phyloP scores from a whole-genome alignment of 2,113 vertebrate species.

The Salvelinus sp. region DNA sequence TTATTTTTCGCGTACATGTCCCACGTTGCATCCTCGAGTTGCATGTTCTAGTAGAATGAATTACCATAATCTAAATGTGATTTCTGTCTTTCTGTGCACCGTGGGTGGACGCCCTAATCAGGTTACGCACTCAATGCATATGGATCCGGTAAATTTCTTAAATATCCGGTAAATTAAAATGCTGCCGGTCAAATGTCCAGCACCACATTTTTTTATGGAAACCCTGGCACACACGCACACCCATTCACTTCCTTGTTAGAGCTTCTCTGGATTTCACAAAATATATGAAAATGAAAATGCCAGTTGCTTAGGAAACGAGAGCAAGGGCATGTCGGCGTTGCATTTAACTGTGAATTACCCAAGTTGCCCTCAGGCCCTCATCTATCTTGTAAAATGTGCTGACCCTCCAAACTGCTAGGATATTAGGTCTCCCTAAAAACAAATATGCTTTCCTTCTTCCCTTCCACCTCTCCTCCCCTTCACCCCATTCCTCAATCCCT shows the following conservation, averaged over 20 bases:
- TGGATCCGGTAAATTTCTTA: too few relatives aligned
- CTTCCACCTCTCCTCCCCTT: background rate
- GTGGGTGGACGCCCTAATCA: too few relatives aligned
- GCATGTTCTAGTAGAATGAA: too few relatives aligned
- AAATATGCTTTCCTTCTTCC: background rate
- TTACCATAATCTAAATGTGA: too few relatives aligned
- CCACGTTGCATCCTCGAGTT: too few relatives aligned
- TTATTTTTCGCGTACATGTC: too few relatives aligned
- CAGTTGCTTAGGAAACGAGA: background rate
- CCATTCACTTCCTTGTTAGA: slow-evolving; percentile 24
- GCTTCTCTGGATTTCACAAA: background rate
- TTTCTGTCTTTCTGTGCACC: too few relatives aligned
- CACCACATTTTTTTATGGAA: too few relatives aligned
- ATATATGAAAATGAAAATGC: background rate
- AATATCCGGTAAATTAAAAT: too few relatives aligned
- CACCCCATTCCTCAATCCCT: background rate
- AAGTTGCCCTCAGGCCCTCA: slow-evolving; percentile 6
- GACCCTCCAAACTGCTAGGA: slow-evolving; percentile 12
- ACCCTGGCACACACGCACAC: slow-evolving; percentile 20
- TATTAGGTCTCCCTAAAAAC: background rate
- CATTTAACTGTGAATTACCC: slow-evolving; percentile 12
- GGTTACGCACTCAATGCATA: too few relatives aligned
- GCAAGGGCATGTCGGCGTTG: background rate
- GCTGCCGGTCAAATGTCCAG: too few relatives aligned
- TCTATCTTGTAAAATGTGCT: slow-evolving; percentile 37